Evolutionary conservation across 92 coral and sea anemone species (phyloP).

Genomic region (Muricea muricata): DNA sequence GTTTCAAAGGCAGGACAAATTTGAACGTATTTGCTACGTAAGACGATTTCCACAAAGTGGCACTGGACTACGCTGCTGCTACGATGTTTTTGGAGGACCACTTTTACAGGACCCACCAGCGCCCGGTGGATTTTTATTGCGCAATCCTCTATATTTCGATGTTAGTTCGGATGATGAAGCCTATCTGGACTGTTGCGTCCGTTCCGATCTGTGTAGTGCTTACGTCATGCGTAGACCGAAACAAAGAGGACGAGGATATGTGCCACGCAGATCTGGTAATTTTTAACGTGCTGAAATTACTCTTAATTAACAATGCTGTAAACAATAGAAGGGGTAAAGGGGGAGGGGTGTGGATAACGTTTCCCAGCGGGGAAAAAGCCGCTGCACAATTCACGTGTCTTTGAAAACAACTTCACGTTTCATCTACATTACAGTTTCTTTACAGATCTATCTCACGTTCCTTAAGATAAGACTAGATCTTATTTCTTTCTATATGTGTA

Average conservation of each 20-base stretch:
- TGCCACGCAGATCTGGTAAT: neutral
- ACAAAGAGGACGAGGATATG: neutral
- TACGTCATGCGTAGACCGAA: neutral
- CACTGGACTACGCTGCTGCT: slow-evolving; percentile 4
- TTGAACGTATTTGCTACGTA: neutral
- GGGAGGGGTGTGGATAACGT: too few species aligned
- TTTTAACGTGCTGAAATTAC: neutral
- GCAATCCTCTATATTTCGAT: neutral
- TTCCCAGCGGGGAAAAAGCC: too few species aligned
- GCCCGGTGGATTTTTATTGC: slow-evolving; percentile 8
- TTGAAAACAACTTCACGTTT: too few species aligned
- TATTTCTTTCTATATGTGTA: too few species aligned
- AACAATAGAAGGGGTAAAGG: too few species aligned
- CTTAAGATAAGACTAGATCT: too few species aligned
- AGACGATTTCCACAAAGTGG: neutral
- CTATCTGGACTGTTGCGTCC: neutral
- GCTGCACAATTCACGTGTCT: too few species aligned
- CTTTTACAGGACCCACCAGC: neutral
- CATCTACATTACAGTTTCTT: too few species aligned
- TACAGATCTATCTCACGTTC: too few species aligned
- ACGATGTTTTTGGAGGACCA: neutral
- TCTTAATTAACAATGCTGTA: too few species aligned
- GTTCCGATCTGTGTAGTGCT: neutral
- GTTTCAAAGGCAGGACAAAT: neutral
- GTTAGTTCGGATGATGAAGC: neutral